A percentile compares a stretch with the other conserved stretches of the same genome.
These are phyloP conservation scores for Halictus rubicundus DNA, from an alignment of 1,140 invertebrate species.

Conservation along the genomic window DNA sequence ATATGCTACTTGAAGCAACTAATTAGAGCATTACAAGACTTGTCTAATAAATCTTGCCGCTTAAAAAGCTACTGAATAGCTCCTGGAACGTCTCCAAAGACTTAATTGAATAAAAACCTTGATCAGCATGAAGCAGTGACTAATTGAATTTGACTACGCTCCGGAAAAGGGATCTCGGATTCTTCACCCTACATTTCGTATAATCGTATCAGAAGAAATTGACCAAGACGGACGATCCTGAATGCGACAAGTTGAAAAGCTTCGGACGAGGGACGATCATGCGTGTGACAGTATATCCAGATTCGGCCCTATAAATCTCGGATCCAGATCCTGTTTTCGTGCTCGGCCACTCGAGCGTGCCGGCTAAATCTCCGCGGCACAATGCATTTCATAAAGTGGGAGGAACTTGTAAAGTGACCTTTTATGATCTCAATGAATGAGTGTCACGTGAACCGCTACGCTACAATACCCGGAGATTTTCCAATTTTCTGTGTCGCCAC, in stretches of 20 bases:
- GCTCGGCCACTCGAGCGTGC: constrained; percentile 67
- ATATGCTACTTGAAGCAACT: too few relatives aligned
- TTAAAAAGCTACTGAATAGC: too few relatives aligned
- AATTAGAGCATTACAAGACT: too few relatives aligned
- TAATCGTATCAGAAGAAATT: constrained; percentile 36
- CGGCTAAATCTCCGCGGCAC: constrained; percentile 68
- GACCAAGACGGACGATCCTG: constrained; percentile 29
- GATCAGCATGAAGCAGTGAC: background rate
- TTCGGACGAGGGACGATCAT: constrained; percentile 37
- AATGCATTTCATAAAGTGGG: constrained; percentile 72
- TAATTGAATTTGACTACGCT: background rate
- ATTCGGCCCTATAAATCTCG: constrained; percentile 68
- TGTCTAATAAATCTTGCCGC: too few relatives aligned
- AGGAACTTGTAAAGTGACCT: constrained; percentile 74
- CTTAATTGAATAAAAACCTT: too few relatives aligned
- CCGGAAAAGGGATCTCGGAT: background rate
- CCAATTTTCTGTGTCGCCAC: constrained; percentile 54
- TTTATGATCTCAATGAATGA: constrained; percentile 67
- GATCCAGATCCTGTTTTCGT: constrained; percentile 68
- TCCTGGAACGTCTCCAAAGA: too few relatives aligned
- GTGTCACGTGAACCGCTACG: constrained; percentile 60
- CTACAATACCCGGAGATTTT: constrained; percentile 54
- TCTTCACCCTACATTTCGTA: background rate
- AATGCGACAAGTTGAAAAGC: constrained; percentile 55
- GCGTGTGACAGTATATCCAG: constrained; percentile 40